phyloP scores from a whole-genome alignment of 23 tunicate species.

The Pegea sp. region DNA sequence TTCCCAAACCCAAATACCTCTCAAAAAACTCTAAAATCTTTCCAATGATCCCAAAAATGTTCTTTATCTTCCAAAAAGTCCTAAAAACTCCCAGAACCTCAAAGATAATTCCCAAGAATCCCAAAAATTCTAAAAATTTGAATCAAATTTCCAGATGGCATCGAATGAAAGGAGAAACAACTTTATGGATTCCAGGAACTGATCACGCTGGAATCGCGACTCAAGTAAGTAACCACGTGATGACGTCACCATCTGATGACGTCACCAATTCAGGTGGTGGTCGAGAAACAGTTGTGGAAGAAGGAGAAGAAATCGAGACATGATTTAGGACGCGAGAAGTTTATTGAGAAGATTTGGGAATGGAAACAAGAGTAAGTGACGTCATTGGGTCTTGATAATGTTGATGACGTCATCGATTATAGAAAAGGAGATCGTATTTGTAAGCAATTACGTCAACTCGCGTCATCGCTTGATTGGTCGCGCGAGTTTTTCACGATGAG shows the following conservation, averaged over 20 bases:
- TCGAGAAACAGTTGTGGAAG: slow-evolving; percentile 60
- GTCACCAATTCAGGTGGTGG: slow-evolving; percentile 89
- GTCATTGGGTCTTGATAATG: neutral
- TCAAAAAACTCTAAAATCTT: too few relatives aligned
- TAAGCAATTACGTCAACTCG: slow-evolving; percentile 57
- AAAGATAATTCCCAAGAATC: too few relatives aligned
- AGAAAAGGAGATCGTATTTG: slow-evolving; percentile 74
- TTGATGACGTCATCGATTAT: too few relatives aligned
- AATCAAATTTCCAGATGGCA: slow-evolving; percentile 93
- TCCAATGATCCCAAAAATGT: too few relatives aligned
- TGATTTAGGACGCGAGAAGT: slow-evolving; percentile 76
- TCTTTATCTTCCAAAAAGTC: too few relatives aligned
- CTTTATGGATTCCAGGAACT: slow-evolving; percentile 90
- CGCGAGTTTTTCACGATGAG: slow-evolving; percentile 93
- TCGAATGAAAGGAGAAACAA: slow-evolving; percentile 79
- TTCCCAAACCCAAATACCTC: too few relatives aligned
- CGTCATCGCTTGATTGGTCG: slow-evolving; percentile 89
- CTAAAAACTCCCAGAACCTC: too few relatives aligned
- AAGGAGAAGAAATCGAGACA: slow-evolving; percentile 59
- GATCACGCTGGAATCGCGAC: slow-evolving; percentile 99
- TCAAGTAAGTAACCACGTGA: slow-evolving; percentile 25
- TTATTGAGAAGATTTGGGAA: slow-evolving; percentile 87
- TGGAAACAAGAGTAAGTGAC: slow-evolving; percentile 85
- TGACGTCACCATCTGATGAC: neutral
- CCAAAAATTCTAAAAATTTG: too few relatives aligned